Evolutionary conservation across 2,113 vertebrate species (phyloP), one percentile per base, ranked within the genome.

Genomic region (Sardina pilchardus): DNA sequence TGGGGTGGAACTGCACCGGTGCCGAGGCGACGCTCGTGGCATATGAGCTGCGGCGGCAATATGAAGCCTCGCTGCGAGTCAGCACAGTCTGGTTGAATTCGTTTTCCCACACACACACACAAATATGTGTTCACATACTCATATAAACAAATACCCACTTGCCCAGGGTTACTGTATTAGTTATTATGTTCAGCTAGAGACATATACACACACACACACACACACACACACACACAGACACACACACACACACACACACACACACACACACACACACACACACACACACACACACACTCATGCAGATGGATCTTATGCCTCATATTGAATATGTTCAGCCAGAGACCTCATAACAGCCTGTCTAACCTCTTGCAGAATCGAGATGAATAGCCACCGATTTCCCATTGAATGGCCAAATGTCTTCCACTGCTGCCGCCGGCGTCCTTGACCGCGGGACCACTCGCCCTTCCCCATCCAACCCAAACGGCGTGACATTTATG

Each of bases 401-500:
- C 81, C 14, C 89, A 89, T 91, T 90, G 91, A 92, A 90, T 86
- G 83, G 84, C 82, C 71, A 34, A 86, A 81, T 89, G 90, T 89
- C 84, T 89, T 86, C 90, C 91, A 90, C 89, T 91, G 88, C 91
- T 86, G 86, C 83, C 90, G 85, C 85, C 86, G 89, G 85, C 85
- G 87, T 86, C 88, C 80, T 45, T 80, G 8, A 42, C 24, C 43
- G 14, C 86, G 87, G 84, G 87, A 88, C 82, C 24, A 56, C 78
- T 42, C 42, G 84, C 82, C 63, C 39, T 63, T 8, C 26, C 17
- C 53, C 50, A 82, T 82, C 83, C 91, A 92, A 93, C 91, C 90
- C 85, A 85, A 91, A 92, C 86, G 88, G 90, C 92, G 92, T 91
- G 92, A 87, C 91, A 91, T 93, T 93, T 90, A 78, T 78, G 30